Base-by-base conservation (phyloP, 2,888 invertebrate genomes). In the Polyommatus iphigenia region DNA sequence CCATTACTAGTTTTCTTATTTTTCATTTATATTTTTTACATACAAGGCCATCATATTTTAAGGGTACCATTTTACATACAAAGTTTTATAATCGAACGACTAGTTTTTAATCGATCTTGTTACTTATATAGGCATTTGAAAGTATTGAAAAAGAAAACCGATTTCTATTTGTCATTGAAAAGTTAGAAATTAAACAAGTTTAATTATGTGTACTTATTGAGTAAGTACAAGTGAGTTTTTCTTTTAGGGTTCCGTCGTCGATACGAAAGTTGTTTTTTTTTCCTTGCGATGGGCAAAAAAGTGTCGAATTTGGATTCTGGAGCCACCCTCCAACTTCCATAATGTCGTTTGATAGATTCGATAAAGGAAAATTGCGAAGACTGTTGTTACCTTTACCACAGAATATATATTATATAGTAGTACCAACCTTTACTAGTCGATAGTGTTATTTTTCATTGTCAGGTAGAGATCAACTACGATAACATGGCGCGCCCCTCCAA, bases 161-260 rank as follows among this genome's bases (percentile, higher is more conserved):
- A 67, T 67, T 67, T 67, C 67, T 67, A 67, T 67, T 67, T 67
- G 67, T 67, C 67, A 67, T 67, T 67, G 67, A 32, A 67, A 67
- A 67, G 67, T 67, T 67, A 67, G 67, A 67, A 67, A 67, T 67
- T 29, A 67, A 67, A 67, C 67, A 67, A 67, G 67, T 67, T 67
- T 67, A 67, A 67, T 32, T 67, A 67, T 67, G 67, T 67, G 67
- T 67, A 32, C 67, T 67, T 67, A 29, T 67, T 32, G 67, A 67
- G 67, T 67, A 32, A 29, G 67, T 15, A 32, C 67, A 62, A 62
- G 24, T 62, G 20, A 29, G 67, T 67, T 67, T 67, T 67, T 67
- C 67, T 67, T 15, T 67, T 15, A 67, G 67, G 67, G 15, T 67
- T 18, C 67, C 0, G 29, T 18, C 67, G 67, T 29, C 67, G 29